phyloP scores from a whole-genome alignment of 2,888 invertebrate species.

The Ceriagrion tenellum region DNA sequence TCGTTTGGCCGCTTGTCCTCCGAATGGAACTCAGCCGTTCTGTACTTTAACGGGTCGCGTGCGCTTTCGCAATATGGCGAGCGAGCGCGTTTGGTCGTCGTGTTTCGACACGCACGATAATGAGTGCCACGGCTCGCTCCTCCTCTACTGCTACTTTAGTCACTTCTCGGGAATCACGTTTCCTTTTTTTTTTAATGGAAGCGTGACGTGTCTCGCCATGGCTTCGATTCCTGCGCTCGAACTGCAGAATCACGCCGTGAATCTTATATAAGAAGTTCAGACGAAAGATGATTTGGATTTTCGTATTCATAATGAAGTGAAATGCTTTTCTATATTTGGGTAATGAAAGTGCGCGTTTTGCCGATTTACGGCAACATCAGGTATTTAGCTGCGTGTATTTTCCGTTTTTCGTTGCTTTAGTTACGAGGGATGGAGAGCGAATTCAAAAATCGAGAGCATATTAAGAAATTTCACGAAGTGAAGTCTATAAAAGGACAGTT shows the following conservation, averaged over 20 bases:
- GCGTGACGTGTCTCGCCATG: neutral
- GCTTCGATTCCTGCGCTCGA: neutral
- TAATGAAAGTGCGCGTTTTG: too few species aligned
- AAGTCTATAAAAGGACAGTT: too few species aligned
- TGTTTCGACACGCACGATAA: conserved; percentile 18
- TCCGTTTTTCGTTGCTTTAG: too few species aligned
- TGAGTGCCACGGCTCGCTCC: neutral
- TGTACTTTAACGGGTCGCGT: neutral
- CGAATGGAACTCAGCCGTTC: neutral
- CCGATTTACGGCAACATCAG: too few species aligned
- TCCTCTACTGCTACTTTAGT: neutral
- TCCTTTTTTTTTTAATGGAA: neutral
- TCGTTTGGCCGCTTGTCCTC: neutral
- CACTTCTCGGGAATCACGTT: neutral
- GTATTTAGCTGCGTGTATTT: too few species aligned
- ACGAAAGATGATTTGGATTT: too few species aligned
- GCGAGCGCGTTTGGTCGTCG: neutral
- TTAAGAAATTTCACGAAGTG: too few species aligned
- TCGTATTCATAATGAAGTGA: too few species aligned
- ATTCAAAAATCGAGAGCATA: too few species aligned
- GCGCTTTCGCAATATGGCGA: neutral
- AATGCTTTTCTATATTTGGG: too few species aligned
- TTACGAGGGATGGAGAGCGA: too few species aligned
- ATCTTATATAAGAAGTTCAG: too few species aligned
- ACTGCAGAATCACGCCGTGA: neutral